Percentiles rank a stretch among this genome's conserved stretches.
These are phyloP conservation scores for Hydrotaea diabolus DNA, from an alignment of 2,888 invertebrate genomes.

Conservation along the genomic window DNA sequence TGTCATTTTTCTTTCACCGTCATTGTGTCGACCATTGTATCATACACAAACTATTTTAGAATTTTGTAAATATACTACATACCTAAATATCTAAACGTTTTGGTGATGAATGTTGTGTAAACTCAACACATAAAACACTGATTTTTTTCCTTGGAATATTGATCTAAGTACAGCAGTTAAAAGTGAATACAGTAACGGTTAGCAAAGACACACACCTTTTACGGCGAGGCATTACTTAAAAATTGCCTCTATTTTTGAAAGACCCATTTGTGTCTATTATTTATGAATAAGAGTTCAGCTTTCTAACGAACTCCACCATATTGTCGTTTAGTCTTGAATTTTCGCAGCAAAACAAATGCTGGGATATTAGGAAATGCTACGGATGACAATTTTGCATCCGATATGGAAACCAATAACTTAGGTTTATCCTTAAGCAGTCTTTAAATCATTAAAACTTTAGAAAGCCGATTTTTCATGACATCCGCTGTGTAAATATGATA, in stretches of 20 bases:
- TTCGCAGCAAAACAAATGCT: no score
- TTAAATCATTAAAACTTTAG: no score
- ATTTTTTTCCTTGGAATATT: neutral
- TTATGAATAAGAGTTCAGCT: no score
- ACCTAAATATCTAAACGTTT: conserved; percentile 38
- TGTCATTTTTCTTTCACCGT: conserved; percentile 48
- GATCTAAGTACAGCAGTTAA: conserved; percentile 1
- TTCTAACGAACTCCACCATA: no score
- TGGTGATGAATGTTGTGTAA: conserved; percentile 29
- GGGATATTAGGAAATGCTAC: no score
- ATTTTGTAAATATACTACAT: conserved; percentile 56
- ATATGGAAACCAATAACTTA: no score
- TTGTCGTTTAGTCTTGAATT: no score
- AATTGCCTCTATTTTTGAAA: neutral
- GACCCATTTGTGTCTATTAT: no score
- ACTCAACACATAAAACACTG: conserved; percentile 21
- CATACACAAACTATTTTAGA: conserved; percentile 61
- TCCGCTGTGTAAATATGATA: no score
- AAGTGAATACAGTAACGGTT: conserved; percentile 5
- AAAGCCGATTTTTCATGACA: no score
- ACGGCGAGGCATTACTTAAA: neutral
- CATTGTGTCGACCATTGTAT: conserved; percentile 65
- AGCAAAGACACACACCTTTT: conserved; percentile 55
- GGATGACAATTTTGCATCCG: no score
- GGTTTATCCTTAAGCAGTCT: no score